A percentile compares a stretch with the other conserved stretches of the same genome.
phyloP scores from a whole-genome alignment of 2,113 vertebrate genomes.

The Melanotaenia duboulayi region DNA sequence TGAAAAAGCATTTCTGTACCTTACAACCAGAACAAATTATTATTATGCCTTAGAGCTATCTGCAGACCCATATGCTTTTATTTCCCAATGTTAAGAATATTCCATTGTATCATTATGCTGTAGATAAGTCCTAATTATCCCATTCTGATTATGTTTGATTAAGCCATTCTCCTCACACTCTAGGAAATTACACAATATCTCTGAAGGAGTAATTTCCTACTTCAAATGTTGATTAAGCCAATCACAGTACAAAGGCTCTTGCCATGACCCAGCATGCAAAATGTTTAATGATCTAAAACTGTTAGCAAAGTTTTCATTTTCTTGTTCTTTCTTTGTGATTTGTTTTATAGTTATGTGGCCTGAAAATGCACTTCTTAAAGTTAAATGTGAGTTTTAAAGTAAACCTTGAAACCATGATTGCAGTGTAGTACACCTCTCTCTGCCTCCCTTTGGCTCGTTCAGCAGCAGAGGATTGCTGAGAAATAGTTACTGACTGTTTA shows the following conservation, averaged over 20 bases:
- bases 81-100: slow-evolving; percentile 50
- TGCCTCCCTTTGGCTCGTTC: too few relatives aligned
- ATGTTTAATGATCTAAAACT: slow-evolving; percentile 70
- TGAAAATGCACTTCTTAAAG: slow-evolving; percentile 40
- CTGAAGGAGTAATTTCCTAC: slow-evolving; percentile 78
- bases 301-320: slow-evolving; percentile 68
- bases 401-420: slow-evolving; percentile 26
- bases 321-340: slow-evolving; percentile 39
- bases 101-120: slow-evolving; percentile 49
- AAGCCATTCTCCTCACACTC: slow-evolving; percentile 75
- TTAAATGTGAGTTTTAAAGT: slow-evolving; percentile 16
- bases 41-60: slow-evolving; percentile 1
- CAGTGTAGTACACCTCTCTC: too few relatives aligned
- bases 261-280: slow-evolving; percentile 74
- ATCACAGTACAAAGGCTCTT: slow-evolving; percentile 76
- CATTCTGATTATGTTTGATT: slow-evolving; percentile 76
- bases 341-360: slow-evolving; percentile 41
- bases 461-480: too few relatives aligned
- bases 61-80: slow-evolving; percentile 14
- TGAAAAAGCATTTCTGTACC: background rate
- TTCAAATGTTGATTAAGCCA: slow-evolving; percentile 79
- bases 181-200: slow-evolving; percentile 73
- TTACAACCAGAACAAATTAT: slow-evolving; percentile 4
- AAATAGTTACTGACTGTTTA: too few relatives aligned
- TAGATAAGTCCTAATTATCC: slow-evolving; percentile 69